Base-by-base conservation (phyloP, 2,797 vertebrate species). In the Enteromius fasciolatus region DNA sequence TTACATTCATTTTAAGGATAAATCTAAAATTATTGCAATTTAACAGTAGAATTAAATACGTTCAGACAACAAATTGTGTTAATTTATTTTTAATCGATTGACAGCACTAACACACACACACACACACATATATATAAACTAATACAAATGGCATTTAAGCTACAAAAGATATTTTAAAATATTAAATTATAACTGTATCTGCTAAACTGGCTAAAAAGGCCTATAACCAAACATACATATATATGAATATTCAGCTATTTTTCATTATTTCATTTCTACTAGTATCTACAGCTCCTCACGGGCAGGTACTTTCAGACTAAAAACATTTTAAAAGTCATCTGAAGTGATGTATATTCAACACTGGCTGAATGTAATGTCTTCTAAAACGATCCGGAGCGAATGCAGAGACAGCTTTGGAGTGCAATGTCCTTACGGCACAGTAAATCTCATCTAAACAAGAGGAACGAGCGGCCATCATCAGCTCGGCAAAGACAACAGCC, bases 391-490 rank as follows among this genome's bases (percentile, higher is more conserved):
- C 10, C 48, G 1, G 28, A 33, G 18, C 0, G 11, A 73, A 36
- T n/a, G 11, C 70, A 39, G 64, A 18, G 4, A 33, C 4, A 36
- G 9, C 25, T 28, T 61, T 28, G 25, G 15, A 28, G 59, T 61
- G 59, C 64, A 52, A n/a, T 33, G 69, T 73, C 18, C 70, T 52
- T n/a, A 33, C 20, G 11, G 59, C 25, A 77, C 25, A 46, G 25
- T 78, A 66, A 78, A 66, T 50, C 44, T 78, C 61, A 48, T 50
- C 28, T 64, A 17, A 66, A 66, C 44, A 66, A 20, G 39, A 64
- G 4, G 18, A 50, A 77, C 20, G 14, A 14, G 5, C 0, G 2
- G 10, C 52, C 54, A 81, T 77, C 48, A 50, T n/a, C 3, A 25
- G 44, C 57, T 72, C 4, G 11, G 76, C 54, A 57, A 84, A 67